Conservation (phyloP, 1,140 invertebrate species). For the Pristionchus pacificus region DNA sequence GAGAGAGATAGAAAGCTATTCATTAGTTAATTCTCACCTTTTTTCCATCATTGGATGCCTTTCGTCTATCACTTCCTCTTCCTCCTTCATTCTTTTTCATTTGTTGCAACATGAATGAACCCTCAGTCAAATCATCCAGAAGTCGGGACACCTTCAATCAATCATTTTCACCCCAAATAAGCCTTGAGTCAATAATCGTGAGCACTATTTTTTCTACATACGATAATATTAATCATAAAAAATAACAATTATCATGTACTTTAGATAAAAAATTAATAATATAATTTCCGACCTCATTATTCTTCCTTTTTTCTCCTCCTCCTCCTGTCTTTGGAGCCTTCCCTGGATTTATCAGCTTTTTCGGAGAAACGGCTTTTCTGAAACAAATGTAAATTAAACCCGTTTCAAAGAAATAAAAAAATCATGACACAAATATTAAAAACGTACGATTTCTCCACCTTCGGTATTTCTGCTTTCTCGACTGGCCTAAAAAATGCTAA, state of each 20-base stretch:
- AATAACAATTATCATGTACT: too few species aligned
- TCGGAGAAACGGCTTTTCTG: neutral
- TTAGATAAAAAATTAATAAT: too few species aligned
- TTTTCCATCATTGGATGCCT: neutral
- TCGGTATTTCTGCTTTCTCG: neutral
- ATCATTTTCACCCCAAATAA: neutral
- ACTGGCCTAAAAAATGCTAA: too few species aligned
- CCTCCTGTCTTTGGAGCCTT: neutral
- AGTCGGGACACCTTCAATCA: neutral
- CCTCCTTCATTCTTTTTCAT: neutral
- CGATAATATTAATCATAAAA: too few species aligned
- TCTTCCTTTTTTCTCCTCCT: neutral
- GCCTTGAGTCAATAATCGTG: too few species aligned
- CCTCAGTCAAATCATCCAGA: neutral
- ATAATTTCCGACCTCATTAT: neutral
- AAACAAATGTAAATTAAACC: too few species aligned
- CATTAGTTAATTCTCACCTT: neutral
- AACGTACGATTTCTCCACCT: neutral
- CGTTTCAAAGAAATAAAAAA: too few species aligned
- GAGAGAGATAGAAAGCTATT: too few species aligned
- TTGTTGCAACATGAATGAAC: neutral
- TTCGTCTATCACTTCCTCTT: neutral
- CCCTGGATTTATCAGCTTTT: neutral
- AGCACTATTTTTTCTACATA: too few species aligned
- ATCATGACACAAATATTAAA: too few species aligned